Percentiles rank a stretch among this genome's conserved stretches.
phyloP scores from a whole-genome alignment of 2,888 invertebrate genomes.

The Papilio gigon region DNA sequence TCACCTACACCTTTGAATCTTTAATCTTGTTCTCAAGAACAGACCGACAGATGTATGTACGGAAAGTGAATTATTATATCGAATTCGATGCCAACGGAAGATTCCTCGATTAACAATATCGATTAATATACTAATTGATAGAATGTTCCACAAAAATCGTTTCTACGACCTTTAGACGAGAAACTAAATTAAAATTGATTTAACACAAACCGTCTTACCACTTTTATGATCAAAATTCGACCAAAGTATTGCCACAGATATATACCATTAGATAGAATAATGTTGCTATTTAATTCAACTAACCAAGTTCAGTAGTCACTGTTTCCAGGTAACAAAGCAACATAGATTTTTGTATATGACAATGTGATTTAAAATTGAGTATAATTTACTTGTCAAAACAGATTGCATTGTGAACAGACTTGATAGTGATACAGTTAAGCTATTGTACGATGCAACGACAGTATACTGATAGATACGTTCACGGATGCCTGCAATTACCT shows the following conservation, averaged over 20 bases:
- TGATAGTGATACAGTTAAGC: slow-evolving; percentile 10
- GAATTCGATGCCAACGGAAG: not conserved
- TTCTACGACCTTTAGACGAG: too few relatives aligned
- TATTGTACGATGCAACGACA: slow-evolving; percentile 19
- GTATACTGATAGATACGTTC: slow-evolving; percentile 26
- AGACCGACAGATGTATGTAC: not conserved
- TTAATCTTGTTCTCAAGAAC: not conserved
- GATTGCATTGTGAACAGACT: not conserved
- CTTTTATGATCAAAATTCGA: too few relatives aligned
- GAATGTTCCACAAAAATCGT: too few relatives aligned
- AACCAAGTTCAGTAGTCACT: not conserved
- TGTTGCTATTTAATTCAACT: too few relatives aligned
- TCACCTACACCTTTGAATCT: not conserved
- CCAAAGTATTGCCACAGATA: too few relatives aligned
- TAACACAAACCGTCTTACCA: too few relatives aligned
- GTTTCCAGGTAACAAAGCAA: too few relatives aligned
- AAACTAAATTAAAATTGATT: too few relatives aligned
- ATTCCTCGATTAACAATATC: not conserved
- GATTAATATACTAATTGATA: too few relatives aligned
- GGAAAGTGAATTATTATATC: not conserved
- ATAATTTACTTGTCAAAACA: slow-evolving; percentile 12
- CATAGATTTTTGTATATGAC: too few relatives aligned
- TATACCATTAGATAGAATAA: too few relatives aligned
- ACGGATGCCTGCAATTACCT: slow-evolving; percentile 36
- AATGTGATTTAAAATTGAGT: not conserved